Evolutionary conservation across 2,888 invertebrate genomes (phyloP), one percentile per base, ranked within the genome.

Genomic region (Cephus spinipes): DNA sequence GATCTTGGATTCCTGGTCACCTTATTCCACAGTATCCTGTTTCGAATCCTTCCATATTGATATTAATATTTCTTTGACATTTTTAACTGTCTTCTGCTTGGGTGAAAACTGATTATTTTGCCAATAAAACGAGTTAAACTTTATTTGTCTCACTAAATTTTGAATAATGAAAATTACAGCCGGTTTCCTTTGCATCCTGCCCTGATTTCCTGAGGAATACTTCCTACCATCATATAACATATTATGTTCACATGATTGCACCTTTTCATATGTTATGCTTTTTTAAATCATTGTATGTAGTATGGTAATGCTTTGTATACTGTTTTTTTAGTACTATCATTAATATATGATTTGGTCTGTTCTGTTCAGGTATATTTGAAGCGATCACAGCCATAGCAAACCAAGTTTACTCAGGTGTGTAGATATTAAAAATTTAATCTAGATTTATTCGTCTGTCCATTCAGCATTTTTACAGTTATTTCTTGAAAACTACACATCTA

Each of bases 331-430:
- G 34, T 75, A 15, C 31, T 69, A 40, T 85, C 77, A 84, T 83
- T 77, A 81, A 81, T 79, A 81, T 83, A 83, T 87, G 80, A 87
- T 89, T 89, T 91, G 89, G 89, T 91, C 90, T 91, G 90, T 91
- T 91, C 91, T 91, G 89, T 91, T 91, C 91, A 91, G 91, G 91
- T 91, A 85, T 90, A 87, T 87, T 89, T 87, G 90, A 91, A 83
- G 89, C 87, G 85, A 89, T 90, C 89, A 86, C 89, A 85, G 85
- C 89, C 86, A 87, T 90, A 87, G 87, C 89, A 89, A 89, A 89
- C 83, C 90, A 90, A 89, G 87, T 90, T 87, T 91, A 90, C 85
- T 87, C 91, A 91, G 91, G 91, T 91, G 90, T 91, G 91, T 91
- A 91, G 87, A 82, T 83, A 77, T 69, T 76, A 69, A 79, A 75